phyloP scores from a whole-genome alignment of 2,797 vertebrate genomes.

The Delichon dasypus region DNA sequence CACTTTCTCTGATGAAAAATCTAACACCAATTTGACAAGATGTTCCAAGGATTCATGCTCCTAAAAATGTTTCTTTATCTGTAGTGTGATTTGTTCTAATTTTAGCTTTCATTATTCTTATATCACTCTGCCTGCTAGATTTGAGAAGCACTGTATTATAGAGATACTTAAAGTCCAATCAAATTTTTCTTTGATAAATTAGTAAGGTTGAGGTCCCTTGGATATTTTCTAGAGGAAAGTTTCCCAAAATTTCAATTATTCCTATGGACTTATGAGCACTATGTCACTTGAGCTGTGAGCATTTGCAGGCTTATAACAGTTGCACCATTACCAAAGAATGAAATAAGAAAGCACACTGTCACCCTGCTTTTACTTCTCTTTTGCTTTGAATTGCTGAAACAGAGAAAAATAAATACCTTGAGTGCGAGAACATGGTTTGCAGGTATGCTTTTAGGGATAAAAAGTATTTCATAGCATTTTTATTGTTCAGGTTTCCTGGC shows the following conservation, averaged over 20 bases:
- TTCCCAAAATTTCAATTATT: neutral
- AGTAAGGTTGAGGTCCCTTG: neutral
- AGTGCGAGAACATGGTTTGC: neutral
- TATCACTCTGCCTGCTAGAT: neutral
- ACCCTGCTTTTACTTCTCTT: neutral
- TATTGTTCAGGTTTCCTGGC: neutral
- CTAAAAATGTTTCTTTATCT: neutral
- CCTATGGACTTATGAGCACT: neutral
- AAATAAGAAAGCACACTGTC: neutral
- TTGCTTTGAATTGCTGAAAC: neutral
- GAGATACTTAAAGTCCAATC: neutral
- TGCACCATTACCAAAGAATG: neutral
- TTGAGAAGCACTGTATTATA: neutral
- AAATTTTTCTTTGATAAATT: neutral
- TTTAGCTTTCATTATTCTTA: neutral
- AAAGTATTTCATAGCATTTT: neutral
- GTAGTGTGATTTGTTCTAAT: neutral
- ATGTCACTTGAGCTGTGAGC: neutral
- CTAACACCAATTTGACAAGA: neutral
- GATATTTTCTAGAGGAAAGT: neutral
- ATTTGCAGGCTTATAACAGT: neutral
- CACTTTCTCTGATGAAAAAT: neutral
- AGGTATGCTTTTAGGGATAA: neutral
- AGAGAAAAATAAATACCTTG: neutral
- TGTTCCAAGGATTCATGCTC: neutral